Base-by-base conservation (phyloP, 2,797 vertebrate species). In the Sebastes matsubarae region DNA sequence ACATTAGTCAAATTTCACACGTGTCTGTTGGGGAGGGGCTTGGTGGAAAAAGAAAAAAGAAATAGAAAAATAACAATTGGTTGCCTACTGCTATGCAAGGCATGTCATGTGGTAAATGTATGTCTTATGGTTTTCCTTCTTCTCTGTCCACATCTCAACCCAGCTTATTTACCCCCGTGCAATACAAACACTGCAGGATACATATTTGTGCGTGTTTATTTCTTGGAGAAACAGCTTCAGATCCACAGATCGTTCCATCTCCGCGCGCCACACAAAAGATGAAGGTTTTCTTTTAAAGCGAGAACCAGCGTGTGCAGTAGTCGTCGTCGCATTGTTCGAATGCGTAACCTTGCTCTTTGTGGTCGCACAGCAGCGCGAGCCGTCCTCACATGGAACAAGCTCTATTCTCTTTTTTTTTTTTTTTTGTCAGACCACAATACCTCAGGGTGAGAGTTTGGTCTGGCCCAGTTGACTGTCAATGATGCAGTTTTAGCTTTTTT, bases 401-500 rank as follows among this genome's bases (percentile, higher is more conserved):
- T 82, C 81, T 81, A 92, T 87, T 92, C 87, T 70, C 66, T 64
- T 76, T 88, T 90, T 93, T 63, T 34, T 38, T 46, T 55, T 88
- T 90, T 93, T 64, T 36, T 42, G 84, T 91, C 77, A 79, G 89
- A 85, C 88, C 82, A 89, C 84, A 85, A 86, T 88, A 92, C 90
- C 83, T 86, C 70, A 65, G 89, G 92, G 83, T 83, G 67, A 88
- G 80, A 74, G 80, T 86, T 90, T 90, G 72, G 88, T 90, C 84
- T 86, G 86, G 89, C 88, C 92, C 90, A 83, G 88, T 89, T 91
- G 93, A 93, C 91, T 94, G 91, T 92, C 94, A 94, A 88, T 88
- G 86, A 90, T 88, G 89, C 89, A 85, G 83, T 94, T 93, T 92
- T 92, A 81, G 79, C 72, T 89, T 90, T 89, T 92, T 91, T 93